Conservation (phyloP, 2,113 vertebrate species). For the Anolis carolinensis region DNA sequence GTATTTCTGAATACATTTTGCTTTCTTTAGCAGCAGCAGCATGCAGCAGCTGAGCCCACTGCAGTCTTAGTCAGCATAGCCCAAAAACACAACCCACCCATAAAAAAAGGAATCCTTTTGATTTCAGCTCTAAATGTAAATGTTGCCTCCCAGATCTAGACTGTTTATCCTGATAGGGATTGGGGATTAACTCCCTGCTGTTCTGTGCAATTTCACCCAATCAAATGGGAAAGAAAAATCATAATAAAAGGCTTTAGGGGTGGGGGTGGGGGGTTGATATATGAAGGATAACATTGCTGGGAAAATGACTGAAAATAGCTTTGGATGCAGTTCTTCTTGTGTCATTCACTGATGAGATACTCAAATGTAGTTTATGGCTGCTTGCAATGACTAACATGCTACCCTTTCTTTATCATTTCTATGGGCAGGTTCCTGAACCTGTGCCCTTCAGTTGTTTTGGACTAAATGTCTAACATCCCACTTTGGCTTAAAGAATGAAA, state of each 20-base stretch:
- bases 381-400: background rate
- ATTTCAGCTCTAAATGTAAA: conserved; percentile 12
- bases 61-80: conserved; percentile 24
- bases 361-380: too few species aligned
- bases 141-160: conserved; percentile 4
- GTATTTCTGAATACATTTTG: background rate
- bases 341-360: too few species aligned
- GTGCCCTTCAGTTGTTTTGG: too few species aligned
- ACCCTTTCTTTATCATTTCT: background rate
- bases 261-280: background rate
- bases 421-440: too few species aligned
- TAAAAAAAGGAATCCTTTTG: background rate
- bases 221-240: background rate
- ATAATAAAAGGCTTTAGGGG: background rate
- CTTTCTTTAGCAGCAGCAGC: background rate
- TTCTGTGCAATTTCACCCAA: background rate
- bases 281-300: background rate
- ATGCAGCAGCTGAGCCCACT: background rate
- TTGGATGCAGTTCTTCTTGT: background rate
- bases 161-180: conserved; percentile 17
- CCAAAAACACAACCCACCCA: background rate
- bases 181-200: conserved; percentile 8
- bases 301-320: background rate
- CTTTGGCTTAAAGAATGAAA: too few species aligned
- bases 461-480: too few species aligned